Evolutionary conservation across 2,113 vertebrate genomes (phyloP).

Genomic region (Etia nguti): DNA sequence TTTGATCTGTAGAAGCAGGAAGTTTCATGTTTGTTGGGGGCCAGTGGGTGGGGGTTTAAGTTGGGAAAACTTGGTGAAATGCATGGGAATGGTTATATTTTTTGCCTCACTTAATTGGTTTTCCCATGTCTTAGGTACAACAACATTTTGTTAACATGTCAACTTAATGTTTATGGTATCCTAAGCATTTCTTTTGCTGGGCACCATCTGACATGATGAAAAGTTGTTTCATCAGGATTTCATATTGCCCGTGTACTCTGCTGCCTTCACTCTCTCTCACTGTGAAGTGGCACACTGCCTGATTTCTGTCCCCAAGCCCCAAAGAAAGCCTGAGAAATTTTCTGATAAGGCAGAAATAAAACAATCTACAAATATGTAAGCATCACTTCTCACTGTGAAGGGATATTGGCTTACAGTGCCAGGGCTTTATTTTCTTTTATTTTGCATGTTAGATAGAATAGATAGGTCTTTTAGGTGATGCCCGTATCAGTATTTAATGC

Average conservation of each 20-base stretch:
- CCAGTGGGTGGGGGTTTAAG: background rate
- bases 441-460: background rate
- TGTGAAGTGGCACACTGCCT: conserved; percentile 8
- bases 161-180: conserved; percentile 11
- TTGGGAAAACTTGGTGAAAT: background rate
- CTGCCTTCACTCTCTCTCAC: conserved; percentile 21
- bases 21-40: background rate
- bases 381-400: background rate
- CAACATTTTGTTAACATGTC: conserved; percentile 5
- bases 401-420: background rate
- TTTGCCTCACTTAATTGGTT: background rate
- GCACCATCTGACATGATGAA: conserved; percentile 30
- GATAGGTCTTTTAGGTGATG: background rate
- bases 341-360: conserved; percentile 44
- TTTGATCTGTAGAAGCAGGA: conserved; percentile 19
- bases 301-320: conserved; percentile 31
- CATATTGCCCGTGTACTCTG: background rate
- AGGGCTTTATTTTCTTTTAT: background rate
- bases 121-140: conserved; percentile 26
- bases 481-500: background rate
- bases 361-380: conserved; percentile 36
- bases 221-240: conserved; percentile 34
- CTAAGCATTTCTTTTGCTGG: conserved; percentile 13
- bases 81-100: background rate
- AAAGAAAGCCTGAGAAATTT: conserved; percentile 61